Base-by-base conservation (phyloP, 1,140 invertebrate genomes). In the Diorhabda sublineata region DNA sequence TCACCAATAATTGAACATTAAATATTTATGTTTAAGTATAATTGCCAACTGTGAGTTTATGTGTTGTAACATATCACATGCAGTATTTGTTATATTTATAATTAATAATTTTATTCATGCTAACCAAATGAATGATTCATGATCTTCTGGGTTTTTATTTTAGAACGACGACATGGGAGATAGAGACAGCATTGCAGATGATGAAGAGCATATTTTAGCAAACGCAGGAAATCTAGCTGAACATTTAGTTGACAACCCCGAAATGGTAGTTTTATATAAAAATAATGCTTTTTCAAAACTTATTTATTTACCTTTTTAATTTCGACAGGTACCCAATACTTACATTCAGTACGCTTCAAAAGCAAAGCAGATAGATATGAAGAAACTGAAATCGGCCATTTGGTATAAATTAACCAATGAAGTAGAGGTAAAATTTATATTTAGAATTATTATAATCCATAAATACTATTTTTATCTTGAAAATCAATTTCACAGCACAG, bases 361-460 rank as follows among this genome's bases (percentile, higher is more conserved):
- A 71, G 90, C 92, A 0, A 94, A 94, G 74, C 92, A 90, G 75
- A 85, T 94, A 5, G 90, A 95, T 76, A 92, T 95, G 84, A 89
- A 88, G 71, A 87, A 88, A 76, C 75, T 95, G 6, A 94, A 94
- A 77, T 80, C 83, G 47, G 83, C 85, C 3, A 89, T 92, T 65
- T 93, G 91, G 91, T 85, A 84, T 70, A 82, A 82, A 79, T 42
- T 83, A 82, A 70, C 81, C 42, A 52, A 52, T n/a, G 4, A 8
- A 6, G 5, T 69, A 64, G 61, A 41, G 57, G 42, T 8, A 9
- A 42, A 47, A 66, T 26, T 26, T 26, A 26, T 0, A 26, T 26
- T 26, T 26, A 1, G 26, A 65, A 43, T 66, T 26, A 26, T 26
- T 26, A 26, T 26, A 26, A 26, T 1, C 26, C 26, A 26, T 26